Conservation (phyloP, 2,888 invertebrate species). For the Aporophyla nigra region DNA sequence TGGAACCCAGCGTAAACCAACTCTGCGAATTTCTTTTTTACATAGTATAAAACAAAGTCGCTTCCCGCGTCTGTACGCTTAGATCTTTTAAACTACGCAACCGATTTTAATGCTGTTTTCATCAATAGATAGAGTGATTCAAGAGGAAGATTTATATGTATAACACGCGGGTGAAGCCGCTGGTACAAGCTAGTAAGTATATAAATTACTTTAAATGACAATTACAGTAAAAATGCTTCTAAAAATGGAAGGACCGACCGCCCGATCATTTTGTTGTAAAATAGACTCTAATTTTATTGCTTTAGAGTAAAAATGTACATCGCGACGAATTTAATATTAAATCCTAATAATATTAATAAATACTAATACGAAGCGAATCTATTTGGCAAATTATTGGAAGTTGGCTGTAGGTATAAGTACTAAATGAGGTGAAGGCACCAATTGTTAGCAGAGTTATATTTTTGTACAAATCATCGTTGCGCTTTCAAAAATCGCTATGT, state of each 20-base stretch:
- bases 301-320: background rate
- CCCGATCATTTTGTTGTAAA: slow-evolving; percentile 9
- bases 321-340: slow-evolving; percentile 3
- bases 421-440: slow-evolving; percentile 21
- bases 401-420: slow-evolving; percentile 11
- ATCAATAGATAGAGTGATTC: no score
- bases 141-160: no score
- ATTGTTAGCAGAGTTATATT: background rate
- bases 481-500: no score
- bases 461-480: background rate
- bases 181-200: background rate
- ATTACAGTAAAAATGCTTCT: background rate
- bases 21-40: background rate
- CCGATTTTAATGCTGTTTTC: no score
- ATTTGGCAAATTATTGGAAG: slow-evolving; percentile 52
- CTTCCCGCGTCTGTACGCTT: no score
- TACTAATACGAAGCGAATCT: slow-evolving; percentile 42
- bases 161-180: no score
- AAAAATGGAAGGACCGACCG: slow-evolving; percentile 14
- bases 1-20: background rate
- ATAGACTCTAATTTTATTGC: background rate
- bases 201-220: slow-evolving; percentile 3
- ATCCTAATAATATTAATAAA: slow-evolving; percentile 39
- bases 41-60: no score
- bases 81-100: no score